Base-by-base conservation (phyloP, 2,888 invertebrate genomes). In the Lithophane ornitopus region DNA sequence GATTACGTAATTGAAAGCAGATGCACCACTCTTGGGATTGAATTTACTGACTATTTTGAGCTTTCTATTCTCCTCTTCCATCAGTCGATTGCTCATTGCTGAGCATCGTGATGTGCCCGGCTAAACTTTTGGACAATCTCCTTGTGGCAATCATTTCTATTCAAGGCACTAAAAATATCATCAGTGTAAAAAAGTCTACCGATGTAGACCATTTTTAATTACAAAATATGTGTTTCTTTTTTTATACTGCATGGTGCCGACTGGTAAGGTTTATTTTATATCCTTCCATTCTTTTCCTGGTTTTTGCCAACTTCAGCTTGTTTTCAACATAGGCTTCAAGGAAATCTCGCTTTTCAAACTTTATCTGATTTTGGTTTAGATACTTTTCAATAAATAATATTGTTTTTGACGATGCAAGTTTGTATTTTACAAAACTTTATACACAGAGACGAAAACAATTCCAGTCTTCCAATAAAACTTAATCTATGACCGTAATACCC, bases 401-500 rank as follows among this genome's bases (percentile, higher is more conserved):
- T 46, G 19, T 28, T 22, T 22, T 28, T 19, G 19, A 39, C 9
- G 2, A 22, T 26, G 2, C 9, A 67, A 14, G 1, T 14, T 7
- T 52, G 7, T 41, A 3, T n/a, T 52, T 52, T n/a, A 34, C 9
- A n/a, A n/a, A 52, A 54, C 34, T 14, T 16, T 14, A 16, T 11
- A 19, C 11, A 19, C 34, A 34, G 6, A 0, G 6, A 16, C 9
- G 11, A 34, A 52, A 59, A 58, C 1, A 58, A 26, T 63, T 16
- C 59, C 34, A 11, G 22, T 75, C 78, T 62, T 3, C 2, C 3
- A 54, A 49, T 7, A n/a, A 61, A 44, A 14, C 12, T 22, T 87
- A 88, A 62, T 94, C 94, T 93, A 78, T 93, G 93, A 49, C 74
- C 73, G 81, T 90, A 92, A 90, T 87, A 89, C 86, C 58, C 70